These are phyloP conservation scores for Nannospalax galili DNA, from an alignment of 2,113 vertebrate genomes.

Conservation along the genomic window DNA sequence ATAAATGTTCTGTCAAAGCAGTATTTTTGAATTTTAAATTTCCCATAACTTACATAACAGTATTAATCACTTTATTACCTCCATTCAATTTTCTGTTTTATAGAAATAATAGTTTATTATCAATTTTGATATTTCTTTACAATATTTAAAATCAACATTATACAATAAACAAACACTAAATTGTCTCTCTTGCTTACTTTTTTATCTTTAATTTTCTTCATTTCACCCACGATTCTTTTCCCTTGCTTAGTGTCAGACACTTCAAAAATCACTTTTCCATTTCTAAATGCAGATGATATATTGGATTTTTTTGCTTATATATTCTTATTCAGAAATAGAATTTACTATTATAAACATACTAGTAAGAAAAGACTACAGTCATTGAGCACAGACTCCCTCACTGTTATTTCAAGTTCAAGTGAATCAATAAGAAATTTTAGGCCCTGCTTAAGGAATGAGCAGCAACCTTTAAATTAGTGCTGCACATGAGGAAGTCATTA, in stretches of 20 bases:
- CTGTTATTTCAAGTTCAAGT: conserved; percentile 65
- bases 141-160: not conserved
- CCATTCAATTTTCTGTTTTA: not conserved
- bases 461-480: conserved; percentile 55
- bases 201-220: not conserved
- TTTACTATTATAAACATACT: conserved; percentile 26
- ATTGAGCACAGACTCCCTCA: not conserved
- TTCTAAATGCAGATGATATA: not conserved
- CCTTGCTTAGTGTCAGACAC: not conserved
- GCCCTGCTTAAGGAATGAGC: conserved; percentile 17
- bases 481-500: conserved; percentile 71
- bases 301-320: conserved; percentile 14
- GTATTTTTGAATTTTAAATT: not conserved
- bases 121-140: not conserved
- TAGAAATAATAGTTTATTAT: not conserved
- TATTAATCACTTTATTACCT: not conserved
- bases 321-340: not conserved
- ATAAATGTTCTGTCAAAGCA: not conserved
- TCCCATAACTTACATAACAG: not conserved
- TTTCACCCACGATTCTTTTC: not conserved
- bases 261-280: not conserved
- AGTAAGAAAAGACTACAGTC: conserved; percentile 5
- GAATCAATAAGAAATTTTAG: conserved; percentile 65
- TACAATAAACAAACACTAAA: not conserved
- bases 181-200: not conserved